Base-by-base conservation (phyloP, 2,113 vertebrate genomes). In the Cichladusa arquata region DNA sequence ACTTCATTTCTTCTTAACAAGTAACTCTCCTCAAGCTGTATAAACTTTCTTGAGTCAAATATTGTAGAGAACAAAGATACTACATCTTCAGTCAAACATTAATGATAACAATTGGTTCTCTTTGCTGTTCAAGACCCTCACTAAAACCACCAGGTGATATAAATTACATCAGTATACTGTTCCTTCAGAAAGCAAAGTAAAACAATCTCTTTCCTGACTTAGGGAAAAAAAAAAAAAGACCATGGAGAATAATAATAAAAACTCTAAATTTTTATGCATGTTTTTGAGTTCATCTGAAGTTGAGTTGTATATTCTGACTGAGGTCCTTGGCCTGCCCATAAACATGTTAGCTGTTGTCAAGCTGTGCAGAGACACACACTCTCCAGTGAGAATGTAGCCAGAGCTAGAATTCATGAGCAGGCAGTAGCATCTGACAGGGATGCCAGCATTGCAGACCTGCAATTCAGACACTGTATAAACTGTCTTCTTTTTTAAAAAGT, bases 191-290 rank as follows among this genome's bases (percentile, higher is more conserved):
- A 78, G 25, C 64, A 81, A 56, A 78, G 67, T 36, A 74, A 91
- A 79, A n/a, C 38, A 14, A 8, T 28, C 12, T 69, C 45, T 84
- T 87, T 70, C 36, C 34, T 81, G 45, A 54, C 19, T 62, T 53
- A 6, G 4, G 13, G 3, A 0, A 2, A 0, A 2, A 4, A 28
- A 28, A 51, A 51, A 12, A 17, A n/a, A 42, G 24, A 5, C n/a
- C 9, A 6, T 31, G 31, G 36, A 77, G 58, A 73, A 47, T 38
- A 28, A 38, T 56, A 83, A 80, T 71, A 71, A 94, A 81, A 92
- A 45, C 9, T 29, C 38, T 31, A 24, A 54, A 8, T 36, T 62
- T 80, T 69, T 48, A n/a, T 92, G 26, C 17, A 12, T 66, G 45
- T 45, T 61, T 91, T 89, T 73, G 42, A 36, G 38, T 64, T 92